Evolutionary conservation across 2,888 invertebrate genomes (phyloP), one percentile per base, ranked within the genome.

Genomic region (Yponomeuta evonymella): DNA sequence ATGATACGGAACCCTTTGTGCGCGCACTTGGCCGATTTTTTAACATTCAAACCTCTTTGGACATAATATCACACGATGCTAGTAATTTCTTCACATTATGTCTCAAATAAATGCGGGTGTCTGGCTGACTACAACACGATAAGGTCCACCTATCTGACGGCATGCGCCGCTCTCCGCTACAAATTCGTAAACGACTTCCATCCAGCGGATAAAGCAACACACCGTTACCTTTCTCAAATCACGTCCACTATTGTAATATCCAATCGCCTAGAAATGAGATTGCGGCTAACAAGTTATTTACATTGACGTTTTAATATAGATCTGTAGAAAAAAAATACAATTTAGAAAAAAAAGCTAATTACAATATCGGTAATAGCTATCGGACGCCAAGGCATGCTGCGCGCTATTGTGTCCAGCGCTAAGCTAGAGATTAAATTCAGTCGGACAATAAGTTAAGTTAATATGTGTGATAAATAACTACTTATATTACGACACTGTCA

Each of bases 231-330:
- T 89, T 90, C 91, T 90, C 91, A 89, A 89, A 90, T 90, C 92
- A 92, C 92, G 92, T 92, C 90, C 92, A 89, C 92, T 89, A 92
- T 92, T 92, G 92, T 91, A 90, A 91, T 90, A 91, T 89, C 90
- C 92, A 92, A 91, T 90, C 90, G 90, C 83, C 85, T 86, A 88
- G 91, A 91, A 92, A 92, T 92, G 92, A 92, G 92, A 91, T 92
- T 90, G 92, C 92, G 89, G 91, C 92, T 92, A 92, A 92, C 92
- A 92, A 92, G 92, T 92, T 92, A 92, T 91, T 92, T 92, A 92
- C 92, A 89, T 91, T 92, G 92, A 92, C 92, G 91, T 92, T 91
- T 92, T 91, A 92, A 92, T 92, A 90, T 89, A 90, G 83, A 86
- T 81, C 81, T 83, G 84, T 58, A 89, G 88, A 90, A 70, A 72